Evolutionary conservation across 2,113 vertebrate species (phyloP).

Genomic region (Neogale vison): DNA sequence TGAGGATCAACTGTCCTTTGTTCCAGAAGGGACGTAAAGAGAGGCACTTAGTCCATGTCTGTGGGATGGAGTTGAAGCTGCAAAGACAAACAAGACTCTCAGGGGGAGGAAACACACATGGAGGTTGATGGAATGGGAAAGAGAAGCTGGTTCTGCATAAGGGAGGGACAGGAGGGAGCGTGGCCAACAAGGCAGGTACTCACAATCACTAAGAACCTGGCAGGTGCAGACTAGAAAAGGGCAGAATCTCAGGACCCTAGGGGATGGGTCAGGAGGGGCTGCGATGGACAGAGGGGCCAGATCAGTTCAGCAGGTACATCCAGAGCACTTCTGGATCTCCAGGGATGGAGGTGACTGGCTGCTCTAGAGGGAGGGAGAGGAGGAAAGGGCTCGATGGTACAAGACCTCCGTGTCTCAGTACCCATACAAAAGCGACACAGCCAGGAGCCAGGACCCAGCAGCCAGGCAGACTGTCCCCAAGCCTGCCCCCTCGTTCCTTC

Average conservation of each 20-base stretch:
- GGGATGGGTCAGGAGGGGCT: background rate
- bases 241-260: background rate
- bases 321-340: background rate
- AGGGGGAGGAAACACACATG: background rate
- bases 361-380: background rate
- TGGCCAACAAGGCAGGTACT: background rate
- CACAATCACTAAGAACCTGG: background rate
- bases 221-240: background rate
- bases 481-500: fast-evolving
- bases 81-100: background rate
- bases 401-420: background rate
- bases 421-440: background rate
- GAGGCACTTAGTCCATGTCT: background rate
- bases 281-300: too few relatives aligned
- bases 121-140: background rate
- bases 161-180: background rate
- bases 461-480: background rate
- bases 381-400: background rate
- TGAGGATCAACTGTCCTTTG: background rate
- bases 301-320: background rate
- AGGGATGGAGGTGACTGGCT: background rate
- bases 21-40: background rate
- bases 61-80: background rate
- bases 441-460: background rate
- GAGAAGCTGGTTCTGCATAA: background rate